Percentiles rank a stretch among this genome's conserved stretches.
Conservation (phyloP, 2,888 invertebrate species). For the Hydroisotoma schaefferi region DNA sequence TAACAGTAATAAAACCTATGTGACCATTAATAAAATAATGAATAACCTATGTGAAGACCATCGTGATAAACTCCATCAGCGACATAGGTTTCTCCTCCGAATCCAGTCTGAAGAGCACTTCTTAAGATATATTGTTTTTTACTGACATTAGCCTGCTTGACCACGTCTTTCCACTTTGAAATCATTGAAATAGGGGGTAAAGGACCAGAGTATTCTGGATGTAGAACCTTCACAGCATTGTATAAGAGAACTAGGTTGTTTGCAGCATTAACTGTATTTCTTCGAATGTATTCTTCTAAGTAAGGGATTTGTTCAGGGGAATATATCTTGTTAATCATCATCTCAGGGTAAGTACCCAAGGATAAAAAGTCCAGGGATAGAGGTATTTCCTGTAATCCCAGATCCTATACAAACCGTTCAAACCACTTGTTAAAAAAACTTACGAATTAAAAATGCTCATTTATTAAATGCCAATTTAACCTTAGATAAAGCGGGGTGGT, state of each 20-base stretch:
- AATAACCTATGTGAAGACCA: constrained; percentile 59
- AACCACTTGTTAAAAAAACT: background rate
- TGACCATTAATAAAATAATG: constrained; percentile 26
- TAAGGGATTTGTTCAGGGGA: constrained; percentile 52
- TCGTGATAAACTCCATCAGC: constrained; percentile 57
- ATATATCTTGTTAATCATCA: constrained; percentile 58
- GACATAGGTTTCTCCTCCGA: constrained; percentile 61
- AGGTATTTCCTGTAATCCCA: constrained; percentile 57
- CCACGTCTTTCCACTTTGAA: constrained; percentile 49
- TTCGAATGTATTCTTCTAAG: constrained; percentile 51
- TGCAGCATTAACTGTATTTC: constrained; percentile 37
- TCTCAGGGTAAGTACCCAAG: constrained; percentile 55
- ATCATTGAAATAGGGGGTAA: constrained; percentile 53
- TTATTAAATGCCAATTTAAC: constrained; percentile 49
- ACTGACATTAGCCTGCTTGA: constrained; percentile 4
- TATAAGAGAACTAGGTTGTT: constrained; percentile 56
- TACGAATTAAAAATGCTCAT: background rate
- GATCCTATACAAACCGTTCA: constrained; percentile 40
- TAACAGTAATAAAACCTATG: background rate
- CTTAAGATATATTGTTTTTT: constrained; percentile 54
- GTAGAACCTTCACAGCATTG: constrained; percentile 58
- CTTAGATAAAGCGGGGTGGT: constrained; percentile 53
- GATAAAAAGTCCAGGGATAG: constrained; percentile 60
- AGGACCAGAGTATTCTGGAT: constrained; percentile 54
- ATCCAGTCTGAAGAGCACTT: constrained; percentile 56